phyloP scores from a whole-genome alignment of 64 coral and sea anemone genomes.

The Porites lutea region DNA sequence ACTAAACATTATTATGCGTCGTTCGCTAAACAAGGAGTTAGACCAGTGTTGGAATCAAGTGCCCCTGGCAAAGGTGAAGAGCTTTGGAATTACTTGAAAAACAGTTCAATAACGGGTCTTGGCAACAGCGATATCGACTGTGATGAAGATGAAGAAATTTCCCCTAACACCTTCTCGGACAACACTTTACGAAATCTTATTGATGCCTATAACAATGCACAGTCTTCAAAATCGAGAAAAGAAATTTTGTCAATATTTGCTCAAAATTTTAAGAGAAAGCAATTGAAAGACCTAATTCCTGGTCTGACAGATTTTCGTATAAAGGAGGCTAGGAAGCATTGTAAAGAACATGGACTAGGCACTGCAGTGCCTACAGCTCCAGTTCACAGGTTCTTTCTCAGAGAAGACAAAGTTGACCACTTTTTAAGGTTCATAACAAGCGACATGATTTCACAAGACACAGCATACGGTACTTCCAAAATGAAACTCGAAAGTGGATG shows the following conservation, averaged over 20 bases:
- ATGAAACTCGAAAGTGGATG: slow-evolving; percentile 63
- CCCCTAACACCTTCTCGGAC: slow-evolving; percentile 24
- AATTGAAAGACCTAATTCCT: slow-evolving; percentile 28
- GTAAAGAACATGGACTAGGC: background rate
- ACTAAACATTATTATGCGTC: slow-evolving; percentile 45
- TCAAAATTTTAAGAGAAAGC: slow-evolving; percentile 27
- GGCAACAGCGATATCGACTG: slow-evolving; percentile 30
- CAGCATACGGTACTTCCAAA: slow-evolving; percentile 70
- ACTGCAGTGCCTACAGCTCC: background rate
- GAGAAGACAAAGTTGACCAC: slow-evolving; percentile 42
- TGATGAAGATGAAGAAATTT: slow-evolving; percentile 37
- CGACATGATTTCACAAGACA: slow-evolving; percentile 43
- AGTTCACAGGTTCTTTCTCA: background rate
- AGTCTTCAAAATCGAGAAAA: slow-evolving; percentile 58
- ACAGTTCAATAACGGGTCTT: slow-evolving; percentile 41
- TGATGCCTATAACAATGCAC: slow-evolving; percentile 52
- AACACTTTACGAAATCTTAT: slow-evolving; percentile 41
- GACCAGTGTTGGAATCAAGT: slow-evolving; percentile 45
- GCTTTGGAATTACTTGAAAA: slow-evolving; percentile 46
- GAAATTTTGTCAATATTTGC: slow-evolving; percentile 41
- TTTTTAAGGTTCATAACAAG: slow-evolving; percentile 66
- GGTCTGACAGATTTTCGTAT: slow-evolving; percentile 15
- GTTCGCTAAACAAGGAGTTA: slow-evolving; percentile 37
- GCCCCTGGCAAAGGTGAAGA: slow-evolving; percentile 35
- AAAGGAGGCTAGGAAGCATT: slow-evolving; percentile 11